A percentile compares a stretch with the other conserved stretches of the same genome.
Evolutionary conservation across 2,888 invertebrate species (phyloP).

Genomic region (Ommatoiulus sabulosus): DNA sequence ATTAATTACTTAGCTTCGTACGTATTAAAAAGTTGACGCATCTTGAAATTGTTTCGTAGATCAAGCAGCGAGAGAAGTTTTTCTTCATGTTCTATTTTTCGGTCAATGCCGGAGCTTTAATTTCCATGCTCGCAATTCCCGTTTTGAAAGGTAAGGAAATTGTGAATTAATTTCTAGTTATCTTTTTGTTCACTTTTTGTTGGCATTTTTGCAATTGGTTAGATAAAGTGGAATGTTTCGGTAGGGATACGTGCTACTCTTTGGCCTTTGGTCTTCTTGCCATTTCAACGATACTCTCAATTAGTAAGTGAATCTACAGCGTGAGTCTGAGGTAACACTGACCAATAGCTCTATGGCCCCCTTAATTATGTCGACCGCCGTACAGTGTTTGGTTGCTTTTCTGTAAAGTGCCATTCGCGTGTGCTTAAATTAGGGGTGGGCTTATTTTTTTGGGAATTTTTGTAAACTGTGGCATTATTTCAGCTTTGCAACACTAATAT

Average conservation of each 20-base stretch:
- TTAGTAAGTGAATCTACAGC: slow-evolving; percentile 74
- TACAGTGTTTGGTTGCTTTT: too few relatives aligned
- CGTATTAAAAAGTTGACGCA: too few relatives aligned
- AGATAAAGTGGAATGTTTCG: slow-evolving; percentile 80
- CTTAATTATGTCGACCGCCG: too few relatives aligned
- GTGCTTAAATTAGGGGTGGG: too few relatives aligned
- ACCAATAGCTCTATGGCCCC: too few relatives aligned
- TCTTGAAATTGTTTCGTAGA: slow-evolving; percentile 77
- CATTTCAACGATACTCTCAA: slow-evolving; percentile 83
- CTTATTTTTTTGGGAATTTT: too few relatives aligned
- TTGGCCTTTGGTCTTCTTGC: slow-evolving; percentile 92
- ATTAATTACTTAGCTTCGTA: too few relatives aligned
- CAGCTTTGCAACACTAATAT: too few relatives aligned
- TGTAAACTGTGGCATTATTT: too few relatives aligned
- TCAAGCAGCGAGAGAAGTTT: slow-evolving; percentile 81
- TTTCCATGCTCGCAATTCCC: slow-evolving; percentile 90
- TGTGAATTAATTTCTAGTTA: background rate
- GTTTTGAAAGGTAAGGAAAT: slow-evolving; percentile 76
- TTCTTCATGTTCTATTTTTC: slow-evolving; percentile 96
- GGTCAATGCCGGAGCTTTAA: slow-evolving; percentile 87
- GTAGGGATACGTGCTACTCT: slow-evolving; percentile 81
- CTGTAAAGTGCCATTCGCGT: too few relatives aligned
- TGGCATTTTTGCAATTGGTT: background rate
- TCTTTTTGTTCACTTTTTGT: background rate
- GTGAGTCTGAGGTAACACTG: too few relatives aligned